A percentile compares a stretch with the other conserved stretches of the same genome.
phyloP scores from a whole-genome alignment of 2,113 vertebrate genomes.

The Pachycephala philippinensis region DNA sequence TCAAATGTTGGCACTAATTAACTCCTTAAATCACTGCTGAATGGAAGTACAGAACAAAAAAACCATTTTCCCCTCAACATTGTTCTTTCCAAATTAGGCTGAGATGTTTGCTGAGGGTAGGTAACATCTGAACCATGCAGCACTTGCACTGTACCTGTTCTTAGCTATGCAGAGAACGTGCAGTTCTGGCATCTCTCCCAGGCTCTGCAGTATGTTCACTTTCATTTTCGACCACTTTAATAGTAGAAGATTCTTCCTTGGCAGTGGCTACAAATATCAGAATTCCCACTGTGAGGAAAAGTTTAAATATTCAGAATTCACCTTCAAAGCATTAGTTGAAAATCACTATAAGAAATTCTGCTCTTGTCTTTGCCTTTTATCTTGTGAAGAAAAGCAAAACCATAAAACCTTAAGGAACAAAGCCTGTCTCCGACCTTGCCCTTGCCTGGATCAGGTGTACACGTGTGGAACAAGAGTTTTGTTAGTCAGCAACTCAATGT shows the following conservation, averaged over 20 bases:
- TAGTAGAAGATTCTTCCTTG: conserved; percentile 43
- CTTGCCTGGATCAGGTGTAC: neutral
- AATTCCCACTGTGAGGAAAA: conserved; percentile 51
- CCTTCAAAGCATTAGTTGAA: conserved; percentile 60
- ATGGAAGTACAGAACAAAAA: neutral
- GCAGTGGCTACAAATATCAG: conserved; percentile 56
- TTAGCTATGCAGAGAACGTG: neutral
- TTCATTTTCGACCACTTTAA: conserved; percentile 40
- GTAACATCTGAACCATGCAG: neutral
- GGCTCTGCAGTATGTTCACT: conserved; percentile 16
- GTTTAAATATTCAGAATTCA: conserved; percentile 61
- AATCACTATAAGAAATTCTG: conserved; percentile 40
- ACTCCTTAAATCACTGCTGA: neutral
- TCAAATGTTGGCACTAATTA: neutral
- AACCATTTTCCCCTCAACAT: neutral
- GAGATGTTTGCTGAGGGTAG: neutral
- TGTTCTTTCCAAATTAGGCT: neutral
- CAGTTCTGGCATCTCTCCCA: neutral
- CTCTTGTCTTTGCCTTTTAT: conserved; percentile 45
- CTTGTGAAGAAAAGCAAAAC: conserved; percentile 47
- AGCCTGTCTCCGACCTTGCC: conserved; percentile 29
- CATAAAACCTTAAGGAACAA: conserved; percentile 7
- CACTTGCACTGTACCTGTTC: neutral
- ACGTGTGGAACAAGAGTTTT: neutral
- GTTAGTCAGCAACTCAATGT: neutral